Evolutionary conservation across 2,113 vertebrate genomes (phyloP).

Genomic region (Vidua macroura): DNA sequence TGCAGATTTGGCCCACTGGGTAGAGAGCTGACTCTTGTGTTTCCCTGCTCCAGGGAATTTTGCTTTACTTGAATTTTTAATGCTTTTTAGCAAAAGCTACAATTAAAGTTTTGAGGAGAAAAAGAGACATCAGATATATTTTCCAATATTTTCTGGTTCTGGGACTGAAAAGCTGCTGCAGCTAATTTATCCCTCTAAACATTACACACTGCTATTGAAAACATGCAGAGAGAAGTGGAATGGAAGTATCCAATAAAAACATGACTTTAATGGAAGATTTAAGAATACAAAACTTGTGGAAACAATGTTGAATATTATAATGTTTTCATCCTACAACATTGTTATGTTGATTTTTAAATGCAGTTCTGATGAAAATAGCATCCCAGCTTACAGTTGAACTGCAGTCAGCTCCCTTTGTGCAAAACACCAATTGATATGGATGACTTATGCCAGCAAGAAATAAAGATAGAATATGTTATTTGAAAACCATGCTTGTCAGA

Average conservation of each 20-base stretch:
- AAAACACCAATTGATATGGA: neutral
- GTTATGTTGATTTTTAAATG: neutral
- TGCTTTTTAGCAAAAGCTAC: neutral
- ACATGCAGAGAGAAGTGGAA: neutral
- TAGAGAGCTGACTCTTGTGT: neutral
- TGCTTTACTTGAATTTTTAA: neutral
- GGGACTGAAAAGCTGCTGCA: neutral
- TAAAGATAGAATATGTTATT: conserved; percentile 24
- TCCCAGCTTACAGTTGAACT: neutral
- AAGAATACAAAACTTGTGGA: neutral
- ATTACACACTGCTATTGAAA: neutral
- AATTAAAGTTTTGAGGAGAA: neutral
- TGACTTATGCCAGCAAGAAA: conserved; percentile 20
- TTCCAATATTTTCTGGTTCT: neutral
- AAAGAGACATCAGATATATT: neutral
- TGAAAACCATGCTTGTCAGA: conserved; percentile 41
- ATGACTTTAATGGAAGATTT: neutral
- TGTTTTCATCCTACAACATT: neutral
- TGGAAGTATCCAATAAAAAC: neutral
- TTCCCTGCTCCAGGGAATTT: neutral
- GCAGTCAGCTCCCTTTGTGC: neutral
- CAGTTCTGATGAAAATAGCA: neutral
- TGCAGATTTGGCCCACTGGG: neutral
- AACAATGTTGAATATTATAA: neutral
- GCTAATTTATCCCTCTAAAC: neutral